Evolutionary conservation across 2,888 invertebrate species (phyloP).

Genomic region (Tridacna gigas): DNA sequence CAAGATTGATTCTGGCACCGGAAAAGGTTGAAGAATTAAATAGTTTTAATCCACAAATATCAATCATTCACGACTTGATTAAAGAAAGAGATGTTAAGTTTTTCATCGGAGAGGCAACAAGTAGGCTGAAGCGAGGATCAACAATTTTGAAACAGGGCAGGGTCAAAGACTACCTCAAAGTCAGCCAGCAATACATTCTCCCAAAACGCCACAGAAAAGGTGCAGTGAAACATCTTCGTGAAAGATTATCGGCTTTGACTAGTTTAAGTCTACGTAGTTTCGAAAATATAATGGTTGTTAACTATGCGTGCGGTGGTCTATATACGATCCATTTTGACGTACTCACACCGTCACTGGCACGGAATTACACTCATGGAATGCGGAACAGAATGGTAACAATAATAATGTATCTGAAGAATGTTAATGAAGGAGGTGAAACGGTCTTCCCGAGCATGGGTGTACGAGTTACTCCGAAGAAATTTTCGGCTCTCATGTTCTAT

Average conservation of each 20-base stretch:
- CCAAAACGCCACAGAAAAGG: not conserved
- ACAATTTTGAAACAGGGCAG: not conserved
- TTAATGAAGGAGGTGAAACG: slow-evolving; percentile 15
- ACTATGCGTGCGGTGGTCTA: slow-evolving; percentile 30
- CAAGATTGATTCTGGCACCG: slow-evolving; percentile 22
- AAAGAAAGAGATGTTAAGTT: slow-evolving; percentile 8
- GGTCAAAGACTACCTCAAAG: slow-evolving; percentile 1
- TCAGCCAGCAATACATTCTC: slow-evolving; percentile 17
- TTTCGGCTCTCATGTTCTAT: slow-evolving; percentile 27
- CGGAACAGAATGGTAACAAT: slow-evolving; percentile 4
- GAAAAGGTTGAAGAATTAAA: slow-evolving; percentile 28
- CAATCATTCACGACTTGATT: slow-evolving; percentile 18
- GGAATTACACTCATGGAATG: not conserved
- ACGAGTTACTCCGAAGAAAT: not conserved
- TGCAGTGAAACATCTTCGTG: not conserved
- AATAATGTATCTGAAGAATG: slow-evolving; percentile 25
- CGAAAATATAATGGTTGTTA: slow-evolving; percentile 15
- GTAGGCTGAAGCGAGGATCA: slow-evolving; percentile 13
- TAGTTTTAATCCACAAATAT: slow-evolving; percentile 11
- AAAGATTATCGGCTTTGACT: slow-evolving; percentile 7
- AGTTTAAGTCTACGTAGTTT: not conserved
- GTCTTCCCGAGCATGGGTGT: slow-evolving; percentile 39
- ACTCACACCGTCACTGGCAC: not conserved
- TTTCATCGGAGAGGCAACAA: not conserved
- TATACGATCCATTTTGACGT: slow-evolving; percentile 23